Evolutionary conservation across 1,140 invertebrate genomes (phyloP).

Genomic region (Harlomillsia oculata): DNA sequence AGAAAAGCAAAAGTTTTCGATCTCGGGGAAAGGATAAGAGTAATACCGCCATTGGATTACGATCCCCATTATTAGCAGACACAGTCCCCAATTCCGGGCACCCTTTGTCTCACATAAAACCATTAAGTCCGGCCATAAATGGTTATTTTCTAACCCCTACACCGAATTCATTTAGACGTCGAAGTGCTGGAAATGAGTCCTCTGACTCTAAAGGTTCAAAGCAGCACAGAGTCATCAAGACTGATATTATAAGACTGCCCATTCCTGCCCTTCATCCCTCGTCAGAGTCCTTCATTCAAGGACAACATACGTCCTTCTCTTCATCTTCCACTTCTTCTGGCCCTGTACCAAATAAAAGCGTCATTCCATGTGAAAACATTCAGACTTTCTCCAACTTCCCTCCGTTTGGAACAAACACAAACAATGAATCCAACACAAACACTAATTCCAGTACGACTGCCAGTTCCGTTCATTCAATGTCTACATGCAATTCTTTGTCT

Average conservation of each 20-base stretch:
- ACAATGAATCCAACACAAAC: too few relatives aligned
- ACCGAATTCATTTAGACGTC: constrained; percentile 30
- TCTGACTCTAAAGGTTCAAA: constrained; percentile 9
- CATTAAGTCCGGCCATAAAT: constrained; percentile 24
- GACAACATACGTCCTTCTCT: too few relatives aligned
- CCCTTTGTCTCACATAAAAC: constrained; percentile 16
- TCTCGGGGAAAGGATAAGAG: not conserved
- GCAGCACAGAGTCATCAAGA: constrained; percentile 23
- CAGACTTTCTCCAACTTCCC: too few relatives aligned
- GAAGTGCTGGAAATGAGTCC: constrained; percentile 11
- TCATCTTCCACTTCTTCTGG: too few relatives aligned
- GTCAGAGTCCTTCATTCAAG: too few relatives aligned
- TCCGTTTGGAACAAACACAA: too few relatives aligned
- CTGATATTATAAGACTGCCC: constrained; percentile 33
- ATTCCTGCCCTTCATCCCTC: not conserved
- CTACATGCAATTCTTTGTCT: too few relatives aligned
- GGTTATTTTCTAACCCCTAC: constrained; percentile 31
- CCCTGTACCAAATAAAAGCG: too few relatives aligned
- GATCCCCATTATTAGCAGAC: constrained; percentile 6
- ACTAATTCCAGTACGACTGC: too few relatives aligned
- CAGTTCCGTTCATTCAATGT: too few relatives aligned
- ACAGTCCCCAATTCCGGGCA: constrained; percentile 14
- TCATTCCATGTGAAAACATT: too few relatives aligned
- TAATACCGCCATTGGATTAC: constrained; percentile 15
- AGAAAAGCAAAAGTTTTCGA: constrained; percentile 9